Evolutionary conservation across 1,140 invertebrate species (phyloP).

Genomic region (Nixonia krombeini): DNA sequence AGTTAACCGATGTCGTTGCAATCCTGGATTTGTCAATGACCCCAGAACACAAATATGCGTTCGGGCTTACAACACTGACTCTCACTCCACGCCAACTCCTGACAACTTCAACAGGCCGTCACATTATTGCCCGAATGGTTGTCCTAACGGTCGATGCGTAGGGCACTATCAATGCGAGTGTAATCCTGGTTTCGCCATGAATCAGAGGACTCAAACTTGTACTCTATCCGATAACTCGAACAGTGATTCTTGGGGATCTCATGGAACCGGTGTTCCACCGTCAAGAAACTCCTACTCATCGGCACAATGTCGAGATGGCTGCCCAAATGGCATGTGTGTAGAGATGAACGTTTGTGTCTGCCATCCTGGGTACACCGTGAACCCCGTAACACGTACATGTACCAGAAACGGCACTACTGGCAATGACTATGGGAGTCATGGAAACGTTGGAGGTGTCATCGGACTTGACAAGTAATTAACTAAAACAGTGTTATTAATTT

Average conservation of each 20-base stretch:
- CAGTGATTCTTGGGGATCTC: neutral
- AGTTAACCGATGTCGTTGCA: slow-evolving; percentile 48
- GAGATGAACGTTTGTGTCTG: slow-evolving; percentile 49
- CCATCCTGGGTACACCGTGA: slow-evolving; percentile 41
- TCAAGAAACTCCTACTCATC: neutral
- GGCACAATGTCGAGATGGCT: slow-evolving; percentile 30
- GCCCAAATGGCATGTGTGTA: slow-evolving; percentile 40
- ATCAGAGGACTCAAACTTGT: slow-evolving; percentile 17
- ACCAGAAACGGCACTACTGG: neutral
- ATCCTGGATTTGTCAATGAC: slow-evolving; percentile 5
- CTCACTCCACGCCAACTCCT: neutral
- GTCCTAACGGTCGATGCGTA: slow-evolving; percentile 41
- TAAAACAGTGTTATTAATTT: neutral
- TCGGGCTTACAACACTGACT: slow-evolving; percentile 1
- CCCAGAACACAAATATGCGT: slow-evolving; percentile 4
- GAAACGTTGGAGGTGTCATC: neutral
- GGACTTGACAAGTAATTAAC: no score
- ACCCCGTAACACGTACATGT: slow-evolving; percentile 19
- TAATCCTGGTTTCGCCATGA: slow-evolving; percentile 39
- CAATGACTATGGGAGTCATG: neutral
- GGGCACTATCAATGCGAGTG: slow-evolving; percentile 50
- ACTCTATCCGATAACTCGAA: neutral
- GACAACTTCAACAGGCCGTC: slow-evolving; percentile 1
- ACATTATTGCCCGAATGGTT: slow-evolving; percentile 24
- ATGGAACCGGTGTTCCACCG: neutral